Base-by-base conservation (phyloP, 1,140 invertebrate species). In the Hypsibius dujardini region DNA sequence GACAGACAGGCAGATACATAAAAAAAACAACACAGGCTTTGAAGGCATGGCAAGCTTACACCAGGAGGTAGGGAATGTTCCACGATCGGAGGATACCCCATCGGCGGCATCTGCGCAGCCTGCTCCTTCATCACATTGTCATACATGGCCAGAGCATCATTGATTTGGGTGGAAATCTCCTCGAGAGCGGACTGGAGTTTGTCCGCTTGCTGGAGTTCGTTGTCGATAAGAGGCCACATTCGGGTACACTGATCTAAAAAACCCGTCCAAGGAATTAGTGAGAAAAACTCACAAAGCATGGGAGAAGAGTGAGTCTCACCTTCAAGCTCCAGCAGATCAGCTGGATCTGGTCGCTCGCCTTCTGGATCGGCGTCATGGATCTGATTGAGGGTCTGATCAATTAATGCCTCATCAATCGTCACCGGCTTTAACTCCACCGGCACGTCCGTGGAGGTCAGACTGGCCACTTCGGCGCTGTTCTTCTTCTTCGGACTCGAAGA, bases 331-430 rank as follows among this genome's bases (percentile, higher is more conserved):
- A 87, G 77, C 81, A 92, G 85, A 79, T 90, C 88, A 69, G 82
- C 80, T 14, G 82, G 82, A 78, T 88, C 87, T 45, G 83, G 79
- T 40, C 82, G 79, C 80, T 89, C 89, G 47, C 85, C 86, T 71
- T 89, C 88, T 0, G 93, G 92, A 84, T 96, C 92, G 46, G 91
- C 91, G 81, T 95, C 92, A 78, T 95, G 91, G 70, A 97, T 81
- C 76, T 93, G 80, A 79, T 89, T 86, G 75, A 96, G 81, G 72
- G 93, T 83, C 75, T 87, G 76, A 74, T 78, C 78, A 60, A 81
- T 80, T 72, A 79, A 80, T n/a, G 72, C 72, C 78, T 81, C 73
- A 47, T 76, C 87, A 88, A 2, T 81, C 80, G 80, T 90, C 88
- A 80, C 90, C 85, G 75, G 90, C 88, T 80, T 87, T 85, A 47